Conservation (phyloP, 1,140 invertebrate genomes). For the Psix sp. region DNA sequence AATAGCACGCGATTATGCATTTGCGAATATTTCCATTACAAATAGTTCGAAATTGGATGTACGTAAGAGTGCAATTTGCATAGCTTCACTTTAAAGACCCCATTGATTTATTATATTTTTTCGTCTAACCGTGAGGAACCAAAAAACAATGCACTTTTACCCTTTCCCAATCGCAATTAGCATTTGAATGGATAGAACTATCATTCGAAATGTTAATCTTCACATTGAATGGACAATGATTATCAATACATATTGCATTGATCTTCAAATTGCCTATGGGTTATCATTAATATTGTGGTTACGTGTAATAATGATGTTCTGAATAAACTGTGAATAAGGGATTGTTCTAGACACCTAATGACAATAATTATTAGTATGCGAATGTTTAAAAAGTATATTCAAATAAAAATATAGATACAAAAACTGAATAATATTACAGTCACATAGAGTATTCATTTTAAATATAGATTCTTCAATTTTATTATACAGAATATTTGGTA, state of each 20-base stretch:
- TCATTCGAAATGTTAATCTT: conserved; percentile 52
- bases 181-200: conserved; percentile 49
- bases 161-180: conserved; percentile 36
- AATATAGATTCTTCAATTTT: too few relatives aligned
- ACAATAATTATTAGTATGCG: too few relatives aligned
- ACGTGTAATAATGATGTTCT: conserved; percentile 46
- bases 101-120: conserved; percentile 41
- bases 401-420: too few relatives aligned
- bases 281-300: conserved; percentile 55
- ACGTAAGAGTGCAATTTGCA: conserved; percentile 33
- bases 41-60: conserved; percentile 42
- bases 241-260: conserved; percentile 58
- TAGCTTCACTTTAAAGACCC: conserved; percentile 27
- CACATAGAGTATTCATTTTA: too few relatives aligned
- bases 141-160: conserved; percentile 41
- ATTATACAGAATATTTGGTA: too few relatives aligned
- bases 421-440: too few relatives aligned
- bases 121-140: conserved; percentile 27
- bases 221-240: conserved; percentile 47
- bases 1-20: conserved; percentile 44
- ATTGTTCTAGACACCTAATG: conserved; percentile 2
- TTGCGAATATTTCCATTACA: conserved; percentile 55
- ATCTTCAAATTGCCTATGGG: conserved; percentile 49
- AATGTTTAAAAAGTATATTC: not conserved
- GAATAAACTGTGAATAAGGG: conserved; percentile 16